Base-by-base conservation (phyloP, 1,140 invertebrate species). In the Drosophila repleta region DNA sequence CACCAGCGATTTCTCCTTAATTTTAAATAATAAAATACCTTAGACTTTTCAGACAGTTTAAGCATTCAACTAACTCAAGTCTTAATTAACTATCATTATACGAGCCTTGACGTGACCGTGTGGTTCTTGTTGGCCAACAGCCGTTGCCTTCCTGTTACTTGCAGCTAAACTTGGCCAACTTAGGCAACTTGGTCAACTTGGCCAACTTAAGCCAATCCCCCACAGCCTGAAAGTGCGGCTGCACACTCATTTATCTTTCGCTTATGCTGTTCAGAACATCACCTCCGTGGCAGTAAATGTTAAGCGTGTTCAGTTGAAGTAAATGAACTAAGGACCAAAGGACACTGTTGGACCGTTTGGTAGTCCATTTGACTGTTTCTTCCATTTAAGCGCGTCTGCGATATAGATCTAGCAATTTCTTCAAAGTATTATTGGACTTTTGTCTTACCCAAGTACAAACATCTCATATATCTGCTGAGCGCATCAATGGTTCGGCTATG, bases 71-170 rank as follows among this genome's bases (percentile, higher is more conserved):
- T 29, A 73, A 64, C 48, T 77, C 18, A 49, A 57, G 55, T 29
- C 63, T 81, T 80, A 80, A 82, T 80, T 82, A 80, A 68, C 74
- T 73, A 53, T 21, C 63, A 68, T 67, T 64, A 65, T 62, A 56
- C 56, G 61, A 60, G 39, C 52, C 45, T 49, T 67, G 43, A 76
- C 52, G 60, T 37, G 29, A 37, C 17, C 11, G 26, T 64, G 60
- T 6, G 20, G 32, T 35, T 11, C 53, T 11, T 76, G 58, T 53
- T 29, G 51, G 13, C 37, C 71, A 79, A 80, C 60, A 53, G 48
- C 62, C 39, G 18, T 41, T 39, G 15, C 7, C 39, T 24, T 4
- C 35, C 35, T 51, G 39, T 24, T 55, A 8, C 53, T 61, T n/a
- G 32, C 53, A 39, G 63, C 39, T 26, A 72, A 81, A 80, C 52